These are phyloP conservation scores for Misgurnus anguillicaudatus DNA, from an alignment of 2,113 vertebrate species.

Conservation along the genomic window DNA sequence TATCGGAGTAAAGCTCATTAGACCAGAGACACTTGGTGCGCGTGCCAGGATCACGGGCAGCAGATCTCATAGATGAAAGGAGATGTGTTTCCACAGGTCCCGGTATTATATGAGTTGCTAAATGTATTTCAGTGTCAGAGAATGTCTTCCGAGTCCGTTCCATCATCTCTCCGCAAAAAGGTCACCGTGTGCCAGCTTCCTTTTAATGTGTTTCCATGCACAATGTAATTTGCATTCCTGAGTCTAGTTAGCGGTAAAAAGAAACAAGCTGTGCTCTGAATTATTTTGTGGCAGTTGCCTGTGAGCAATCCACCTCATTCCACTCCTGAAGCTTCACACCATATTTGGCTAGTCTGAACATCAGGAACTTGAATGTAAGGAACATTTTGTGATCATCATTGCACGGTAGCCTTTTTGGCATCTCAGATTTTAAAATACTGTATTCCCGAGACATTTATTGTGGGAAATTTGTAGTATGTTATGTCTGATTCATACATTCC, in stretches of 20 bases:
- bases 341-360: slow-evolving; percentile 34
- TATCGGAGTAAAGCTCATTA: slow-evolving; percentile 58
- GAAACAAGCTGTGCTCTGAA: slow-evolving; percentile 60
- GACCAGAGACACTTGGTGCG: slow-evolving; percentile 60
- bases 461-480: not conserved
- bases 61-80: slow-evolving; percentile 45
- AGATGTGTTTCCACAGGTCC: slow-evolving; percentile 56
- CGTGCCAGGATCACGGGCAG: slow-evolving; percentile 59
- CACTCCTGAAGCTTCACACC: slow-evolving; percentile 18
- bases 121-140: slow-evolving; percentile 66
- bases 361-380: not conserved
- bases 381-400: not conserved
- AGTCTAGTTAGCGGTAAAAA: slow-evolving; percentile 56
- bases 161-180: slow-evolving; percentile 65
- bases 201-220: slow-evolving; percentile 67
- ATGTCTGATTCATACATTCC: not conserved
- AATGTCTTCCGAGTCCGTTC: slow-evolving; percentile 67
- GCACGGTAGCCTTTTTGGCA: not conserved
- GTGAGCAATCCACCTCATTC: slow-evolving; percentile 59
- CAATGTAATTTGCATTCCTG: slow-evolving; percentile 70
- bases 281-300: slow-evolving; percentile 62
- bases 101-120: slow-evolving; percentile 56
- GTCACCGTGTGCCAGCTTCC: slow-evolving; percentile 65
- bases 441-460: not conserved
- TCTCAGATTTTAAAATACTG: not conserved